Evolutionary conservation across 35 echinoderm and acorn worm species (phyloP).

Genomic region (Heliocidaris tuberculata): DNA sequence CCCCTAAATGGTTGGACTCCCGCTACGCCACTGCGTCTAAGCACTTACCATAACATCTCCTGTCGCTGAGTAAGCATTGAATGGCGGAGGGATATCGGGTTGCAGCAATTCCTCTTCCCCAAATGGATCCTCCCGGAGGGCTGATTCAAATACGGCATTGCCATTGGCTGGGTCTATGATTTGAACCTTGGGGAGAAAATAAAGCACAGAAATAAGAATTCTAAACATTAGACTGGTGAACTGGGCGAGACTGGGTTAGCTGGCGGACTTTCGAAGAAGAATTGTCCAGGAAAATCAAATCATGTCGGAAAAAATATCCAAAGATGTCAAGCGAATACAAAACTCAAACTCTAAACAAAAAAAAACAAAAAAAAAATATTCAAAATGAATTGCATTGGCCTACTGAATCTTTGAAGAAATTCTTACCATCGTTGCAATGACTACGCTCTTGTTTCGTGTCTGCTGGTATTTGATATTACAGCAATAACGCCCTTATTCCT

Average conservation of each 20-base stretch:
- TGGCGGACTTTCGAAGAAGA: neutral
- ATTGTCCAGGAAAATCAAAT: neutral
- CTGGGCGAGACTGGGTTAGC: neutral
- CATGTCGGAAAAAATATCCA: neutral
- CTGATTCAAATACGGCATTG: constrained; percentile 46
- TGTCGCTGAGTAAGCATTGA: constrained; percentile 67
- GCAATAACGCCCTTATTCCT: too few relatives aligned
- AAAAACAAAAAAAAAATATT: too few relatives aligned
- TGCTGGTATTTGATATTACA: too few relatives aligned
- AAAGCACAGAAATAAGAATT: neutral
- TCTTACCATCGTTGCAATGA: too few relatives aligned
- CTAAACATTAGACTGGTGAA: neutral
- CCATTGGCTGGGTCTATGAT: constrained; percentile 57
- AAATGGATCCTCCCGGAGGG: constrained; percentile 53
- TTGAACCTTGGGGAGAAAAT: constrained; percentile 40
- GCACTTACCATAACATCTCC: constrained; percentile 67
- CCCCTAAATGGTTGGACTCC: too few relatives aligned
- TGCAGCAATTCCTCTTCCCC: constrained; percentile 69
- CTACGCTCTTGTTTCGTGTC: too few relatives aligned
- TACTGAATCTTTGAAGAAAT: too few relatives aligned
- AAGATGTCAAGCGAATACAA: neutral
- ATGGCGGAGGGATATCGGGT: constrained; percentile 67
- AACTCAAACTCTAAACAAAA: too few relatives aligned
- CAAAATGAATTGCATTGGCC: too few relatives aligned
- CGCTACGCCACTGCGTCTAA: neutral